Percentiles rank a stretch among this genome's conserved stretches.
Conservation (phyloP, 2,888 invertebrate genomes). For the Folsomia candida region DNA sequence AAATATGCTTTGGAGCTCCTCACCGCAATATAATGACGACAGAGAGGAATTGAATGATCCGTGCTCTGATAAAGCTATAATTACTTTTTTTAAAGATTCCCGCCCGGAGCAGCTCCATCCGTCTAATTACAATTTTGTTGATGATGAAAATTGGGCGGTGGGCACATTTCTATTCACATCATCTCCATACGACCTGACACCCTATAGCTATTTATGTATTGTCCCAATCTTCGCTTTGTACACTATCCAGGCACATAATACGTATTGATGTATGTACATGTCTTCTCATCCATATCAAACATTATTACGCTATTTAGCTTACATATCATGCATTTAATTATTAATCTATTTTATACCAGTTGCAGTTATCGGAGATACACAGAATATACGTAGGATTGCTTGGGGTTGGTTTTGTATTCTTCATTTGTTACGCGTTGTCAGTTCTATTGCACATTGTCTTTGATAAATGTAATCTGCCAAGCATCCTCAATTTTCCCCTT, state of each 20-base stretch:
- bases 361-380: not conserved
- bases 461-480: conserved; percentile 5
- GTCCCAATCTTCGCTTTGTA: not conserved
- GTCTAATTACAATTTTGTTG: not conserved
- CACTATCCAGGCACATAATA: not conserved
- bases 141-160: not conserved
- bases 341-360: conserved; percentile 1
- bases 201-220: not conserved
- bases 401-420: not conserved
- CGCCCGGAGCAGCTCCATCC: not conserved
- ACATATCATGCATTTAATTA: conserved; percentile 10
- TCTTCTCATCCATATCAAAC: not conserved
- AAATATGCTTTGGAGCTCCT: not conserved
- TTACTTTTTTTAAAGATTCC: not conserved
- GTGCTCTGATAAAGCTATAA: conserved; percentile 14
- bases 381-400: not conserved
- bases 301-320: not conserved
- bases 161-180: conserved; percentile 2
- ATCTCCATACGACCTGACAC: conserved; percentile 5
- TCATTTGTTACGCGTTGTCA: not conserved
- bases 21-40: no score
- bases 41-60: not conserved
- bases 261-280: not conserved
- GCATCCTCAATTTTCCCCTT: conserved; percentile 27
- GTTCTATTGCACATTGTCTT: conserved; percentile 1